phyloP scores from a whole-genome alignment of 1,140 invertebrate species.

The Rhynchophorus ferrugineus region DNA sequence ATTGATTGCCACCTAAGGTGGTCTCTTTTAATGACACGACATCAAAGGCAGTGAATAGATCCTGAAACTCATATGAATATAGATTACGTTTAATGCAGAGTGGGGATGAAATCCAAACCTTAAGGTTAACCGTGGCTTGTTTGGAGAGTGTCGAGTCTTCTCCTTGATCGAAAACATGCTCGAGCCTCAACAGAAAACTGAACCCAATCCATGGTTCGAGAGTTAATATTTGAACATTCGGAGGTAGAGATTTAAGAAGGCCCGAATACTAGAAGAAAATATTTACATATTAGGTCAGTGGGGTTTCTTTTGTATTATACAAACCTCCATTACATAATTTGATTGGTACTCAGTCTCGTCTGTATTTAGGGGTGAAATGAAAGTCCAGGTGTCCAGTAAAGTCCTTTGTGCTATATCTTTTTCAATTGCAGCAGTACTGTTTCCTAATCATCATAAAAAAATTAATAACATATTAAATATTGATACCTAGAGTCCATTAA shows the following conservation, averaged over 20 bases:
- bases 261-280: constrained; percentile 29
- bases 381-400: constrained; percentile 43
- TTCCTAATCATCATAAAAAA: no score
- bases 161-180: constrained; percentile 75
- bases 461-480: no score
- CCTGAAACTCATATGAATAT: constrained; percentile 26
- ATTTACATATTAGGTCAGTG: neutral
- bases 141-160: constrained; percentile 56
- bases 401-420: constrained; percentile 37
- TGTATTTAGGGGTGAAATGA: constrained; percentile 36
- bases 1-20: constrained; percentile 31
- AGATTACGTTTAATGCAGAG: no score
- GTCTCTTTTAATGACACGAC: constrained; percentile 29
- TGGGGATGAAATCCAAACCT: constrained; percentile 37
- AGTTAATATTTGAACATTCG: constrained; percentile 79
- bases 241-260: constrained; percentile 50
- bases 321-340: constrained; percentile 41
- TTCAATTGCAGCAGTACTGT: constrained; percentile 28
- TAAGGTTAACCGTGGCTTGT: constrained; percentile 49
- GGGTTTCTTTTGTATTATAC: neutral
- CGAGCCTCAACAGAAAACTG: constrained; percentile 69
- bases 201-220: constrained; percentile 72
- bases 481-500: no score
- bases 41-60: constrained; percentile 27
- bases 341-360: constrained; percentile 38